Conservation (phyloP, 2,113 vertebrate species). For the Scytalopus superciliaris region DNA sequence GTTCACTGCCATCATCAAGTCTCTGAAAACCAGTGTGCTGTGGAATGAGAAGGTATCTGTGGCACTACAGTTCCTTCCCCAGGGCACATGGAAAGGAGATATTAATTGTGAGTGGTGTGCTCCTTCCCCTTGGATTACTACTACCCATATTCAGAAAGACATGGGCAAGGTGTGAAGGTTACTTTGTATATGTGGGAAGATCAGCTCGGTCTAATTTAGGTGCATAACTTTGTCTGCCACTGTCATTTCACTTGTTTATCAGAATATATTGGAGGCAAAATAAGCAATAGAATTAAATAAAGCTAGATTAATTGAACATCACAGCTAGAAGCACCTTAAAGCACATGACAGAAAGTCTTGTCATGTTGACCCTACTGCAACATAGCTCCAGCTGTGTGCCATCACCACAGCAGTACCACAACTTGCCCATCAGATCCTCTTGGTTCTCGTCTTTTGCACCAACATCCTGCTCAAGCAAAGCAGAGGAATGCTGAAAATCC, state of each 20-base stretch:
- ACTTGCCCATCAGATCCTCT: background rate
- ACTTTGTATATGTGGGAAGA: background rate
- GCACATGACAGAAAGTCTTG: background rate
- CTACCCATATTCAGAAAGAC: background rate
- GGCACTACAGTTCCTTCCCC: background rate
- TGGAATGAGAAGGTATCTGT: background rate
- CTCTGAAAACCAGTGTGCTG: background rate
- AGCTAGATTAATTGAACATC: background rate
- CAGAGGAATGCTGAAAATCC: background rate
- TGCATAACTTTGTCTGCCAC: background rate
- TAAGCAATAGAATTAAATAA: background rate
- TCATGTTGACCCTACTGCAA: too few relatives aligned
- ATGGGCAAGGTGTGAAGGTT: background rate
- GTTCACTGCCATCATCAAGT: background rate
- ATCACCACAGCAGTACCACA: background rate
- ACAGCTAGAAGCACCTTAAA: background rate
- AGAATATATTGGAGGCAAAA: background rate
- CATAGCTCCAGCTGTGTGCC: background rate
- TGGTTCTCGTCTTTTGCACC: background rate
- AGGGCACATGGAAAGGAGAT: background rate
- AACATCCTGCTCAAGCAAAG: background rate
- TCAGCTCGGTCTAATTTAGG: background rate
- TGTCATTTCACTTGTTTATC: background rate
- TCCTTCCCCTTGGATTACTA: background rate
- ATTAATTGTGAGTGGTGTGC: background rate